Conservation (phyloP, 2,888 invertebrate genomes). For the Leptogaster cylindrica region DNA sequence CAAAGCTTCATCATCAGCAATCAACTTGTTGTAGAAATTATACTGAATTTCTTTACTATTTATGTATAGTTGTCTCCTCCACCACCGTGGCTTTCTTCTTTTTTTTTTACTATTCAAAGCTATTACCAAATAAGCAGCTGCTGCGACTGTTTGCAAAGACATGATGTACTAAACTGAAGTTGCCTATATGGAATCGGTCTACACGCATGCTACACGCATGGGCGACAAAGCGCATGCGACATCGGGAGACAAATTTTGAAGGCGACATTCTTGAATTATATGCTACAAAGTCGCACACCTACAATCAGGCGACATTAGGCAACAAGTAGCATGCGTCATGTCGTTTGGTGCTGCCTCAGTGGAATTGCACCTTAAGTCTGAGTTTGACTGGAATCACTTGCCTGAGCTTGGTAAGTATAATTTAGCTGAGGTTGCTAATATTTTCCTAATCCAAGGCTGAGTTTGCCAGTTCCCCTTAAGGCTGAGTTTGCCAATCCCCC, state of each 20-base stretch:
- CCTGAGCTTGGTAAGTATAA: too few relatives aligned
- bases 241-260: neutral
- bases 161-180: neutral
- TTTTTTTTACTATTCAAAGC: too few relatives aligned
- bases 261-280: neutral
- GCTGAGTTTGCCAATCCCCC: too few relatives aligned
- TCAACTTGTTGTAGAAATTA: neutral
- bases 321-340: neutral
- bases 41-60: neutral
- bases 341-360: neutral
- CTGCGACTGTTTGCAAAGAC: neutral
- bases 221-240: neutral
- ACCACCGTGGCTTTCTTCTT: neutral
- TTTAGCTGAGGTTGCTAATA: too few relatives aligned
- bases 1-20: neutral
- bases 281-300: neutral
- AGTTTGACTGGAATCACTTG: too few relatives aligned
- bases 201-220: neutral
- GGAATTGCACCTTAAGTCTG: neutral
- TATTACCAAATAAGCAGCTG: neutral
- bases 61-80: neutral
- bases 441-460: too few relatives aligned
- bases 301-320: neutral
- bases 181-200: neutral
- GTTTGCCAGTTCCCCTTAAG: too few relatives aligned